Evolutionary conservation across 1,140 invertebrate species (phyloP).

Genomic region (Drosophila punjabiensis): DNA sequence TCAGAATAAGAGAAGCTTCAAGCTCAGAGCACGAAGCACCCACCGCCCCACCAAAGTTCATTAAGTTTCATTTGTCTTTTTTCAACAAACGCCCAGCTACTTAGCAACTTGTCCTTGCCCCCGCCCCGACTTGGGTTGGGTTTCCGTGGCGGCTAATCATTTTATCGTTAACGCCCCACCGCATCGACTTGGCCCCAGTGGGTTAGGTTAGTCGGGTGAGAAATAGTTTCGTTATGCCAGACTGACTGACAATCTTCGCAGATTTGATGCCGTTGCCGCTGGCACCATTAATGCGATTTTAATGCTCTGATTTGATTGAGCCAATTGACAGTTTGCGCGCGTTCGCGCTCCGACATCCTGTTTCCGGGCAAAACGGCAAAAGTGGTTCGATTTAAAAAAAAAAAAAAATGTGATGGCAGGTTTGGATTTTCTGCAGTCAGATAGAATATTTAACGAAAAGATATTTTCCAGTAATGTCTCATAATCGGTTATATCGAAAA

Average conservation of each 20-base stretch:
- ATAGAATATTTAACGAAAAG: background rate
- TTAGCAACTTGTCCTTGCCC: constrained; percentile 35
- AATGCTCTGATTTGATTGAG: constrained; percentile 73
- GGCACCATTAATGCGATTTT: constrained; percentile 70
- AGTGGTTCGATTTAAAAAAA: background rate
- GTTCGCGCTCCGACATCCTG: constrained; percentile 24
- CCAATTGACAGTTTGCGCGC: constrained; percentile 70
- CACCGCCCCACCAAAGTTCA: constrained; percentile 46
- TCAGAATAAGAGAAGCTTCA: background rate
- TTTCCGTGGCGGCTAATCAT: constrained; percentile 68
- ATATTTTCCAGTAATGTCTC: background rate
- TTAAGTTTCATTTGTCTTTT: constrained; percentile 68
- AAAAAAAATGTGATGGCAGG: background rate
- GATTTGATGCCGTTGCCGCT: constrained; percentile 42
- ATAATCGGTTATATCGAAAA: background rate
- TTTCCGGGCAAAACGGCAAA: constrained; percentile 18
- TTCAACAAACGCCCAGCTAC: constrained; percentile 42
- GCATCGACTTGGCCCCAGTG: constrained; percentile 23
- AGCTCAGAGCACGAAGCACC: background rate
- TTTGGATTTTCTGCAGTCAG: background rate
- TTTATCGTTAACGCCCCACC: constrained; percentile 64
- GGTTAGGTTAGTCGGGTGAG: constrained; percentile 58
- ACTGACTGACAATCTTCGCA: constrained; percentile 50
- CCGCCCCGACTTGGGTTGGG: constrained; percentile 1
- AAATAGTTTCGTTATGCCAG: constrained; percentile 61